phyloP scores from a whole-genome alignment of 2,888 invertebrate species.

The Poecilobothrus nobilitatus region DNA sequence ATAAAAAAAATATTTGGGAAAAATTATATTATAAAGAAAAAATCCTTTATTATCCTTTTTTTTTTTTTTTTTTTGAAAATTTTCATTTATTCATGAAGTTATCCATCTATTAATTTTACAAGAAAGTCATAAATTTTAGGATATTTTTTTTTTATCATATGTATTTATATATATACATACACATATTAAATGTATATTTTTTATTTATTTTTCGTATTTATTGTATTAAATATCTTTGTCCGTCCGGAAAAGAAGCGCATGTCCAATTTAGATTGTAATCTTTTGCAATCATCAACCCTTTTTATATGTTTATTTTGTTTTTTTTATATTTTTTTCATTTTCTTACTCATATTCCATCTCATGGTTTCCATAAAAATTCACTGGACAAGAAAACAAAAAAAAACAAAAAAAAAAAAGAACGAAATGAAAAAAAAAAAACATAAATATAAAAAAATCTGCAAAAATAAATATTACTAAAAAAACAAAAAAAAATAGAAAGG shows the following conservation, averaged over 20 bases:
- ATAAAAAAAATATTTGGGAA: no score
- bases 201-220: background rate
- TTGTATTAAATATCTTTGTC: background rate
- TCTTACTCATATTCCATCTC: background rate
- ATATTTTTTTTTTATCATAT: background rate
- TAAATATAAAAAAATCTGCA: background rate
- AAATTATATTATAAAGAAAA: background rate
- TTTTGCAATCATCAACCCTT: slow-evolving; percentile 3
- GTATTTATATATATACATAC: no score
- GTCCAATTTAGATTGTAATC: slow-evolving; percentile 3
- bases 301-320: background rate
- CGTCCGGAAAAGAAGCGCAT: slow-evolving; percentile 2
- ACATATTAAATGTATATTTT: no score
- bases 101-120: slow-evolving; percentile 2
- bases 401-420: background rate
- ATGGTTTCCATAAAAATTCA: background rate
- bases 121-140: slow-evolving; percentile 2
- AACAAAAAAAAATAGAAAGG: background rate
- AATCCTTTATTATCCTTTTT: background rate
- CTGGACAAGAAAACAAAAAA: background rate
- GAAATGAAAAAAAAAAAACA: background rate
- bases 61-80: background rate
- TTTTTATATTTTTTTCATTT: background rate
- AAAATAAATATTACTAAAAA: background rate
- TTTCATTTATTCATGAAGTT: slow-evolving; percentile 6